Conservation (phyloP, 2,797 vertebrate genomes). For the Hippoglossus hippoglossus region DNA sequence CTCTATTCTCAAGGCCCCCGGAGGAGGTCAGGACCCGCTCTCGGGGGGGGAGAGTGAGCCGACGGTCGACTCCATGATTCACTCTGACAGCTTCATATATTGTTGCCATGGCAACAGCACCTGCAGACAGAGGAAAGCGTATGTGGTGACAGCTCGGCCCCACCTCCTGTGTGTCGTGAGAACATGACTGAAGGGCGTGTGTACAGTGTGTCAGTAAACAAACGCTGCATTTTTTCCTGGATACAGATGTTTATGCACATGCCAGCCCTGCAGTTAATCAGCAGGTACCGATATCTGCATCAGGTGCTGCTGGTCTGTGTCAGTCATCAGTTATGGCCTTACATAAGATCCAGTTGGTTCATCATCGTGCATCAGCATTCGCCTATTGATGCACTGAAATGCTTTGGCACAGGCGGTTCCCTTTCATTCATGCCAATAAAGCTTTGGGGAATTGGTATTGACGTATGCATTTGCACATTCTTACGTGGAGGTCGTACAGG, state of each 20-base stretch:
- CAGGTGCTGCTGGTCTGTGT: constrained; percentile 29
- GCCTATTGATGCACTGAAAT: constrained; percentile 30
- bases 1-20: constrained; percentile 26
- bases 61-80: constrained; percentile 48
- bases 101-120: constrained; percentile 72
- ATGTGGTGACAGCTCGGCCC: constrained; percentile 19
- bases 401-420: constrained; percentile 13
- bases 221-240: background rate
- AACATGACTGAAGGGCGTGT: constrained; percentile 1
- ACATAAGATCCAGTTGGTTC: constrained; percentile 43
- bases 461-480: constrained; percentile 45
- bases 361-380: constrained; percentile 44
- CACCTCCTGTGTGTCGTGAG: constrained; percentile 25
- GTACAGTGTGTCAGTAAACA: background rate
- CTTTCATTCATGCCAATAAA: constrained; percentile 34
- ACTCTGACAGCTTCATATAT: constrained; percentile 38
- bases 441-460: constrained; percentile 37
- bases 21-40: constrained; percentile 59
- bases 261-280: constrained; percentile 11
- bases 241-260: background rate
- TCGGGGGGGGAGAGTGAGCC: constrained; percentile 21
- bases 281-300: constrained; percentile 14
- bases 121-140: constrained; percentile 49
- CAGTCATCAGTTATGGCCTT: constrained; percentile 38
- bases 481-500: constrained; percentile 16